Percentiles rank a stretch among this genome's conserved stretches.
phyloP scores from a whole-genome alignment of 92 coral and sea anemone genomes.

The Nematostella vectensis region DNA sequence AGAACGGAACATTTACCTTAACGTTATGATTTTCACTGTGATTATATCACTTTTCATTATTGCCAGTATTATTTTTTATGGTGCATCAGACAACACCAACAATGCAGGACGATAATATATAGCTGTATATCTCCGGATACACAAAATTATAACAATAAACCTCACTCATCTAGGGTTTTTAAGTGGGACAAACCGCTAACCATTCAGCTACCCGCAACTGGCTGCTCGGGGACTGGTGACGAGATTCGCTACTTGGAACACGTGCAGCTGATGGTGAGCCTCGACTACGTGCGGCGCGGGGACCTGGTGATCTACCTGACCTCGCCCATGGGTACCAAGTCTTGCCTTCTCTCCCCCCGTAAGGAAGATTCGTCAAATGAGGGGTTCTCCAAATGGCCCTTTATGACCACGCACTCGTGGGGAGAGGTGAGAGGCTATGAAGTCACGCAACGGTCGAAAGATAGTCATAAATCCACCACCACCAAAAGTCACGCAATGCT shows the following conservation, averaged over 20 bases:
- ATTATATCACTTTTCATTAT: too few relatives aligned
- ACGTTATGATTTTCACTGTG: too few relatives aligned
- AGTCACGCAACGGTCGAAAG: too few relatives aligned
- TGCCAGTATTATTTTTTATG: too few relatives aligned
- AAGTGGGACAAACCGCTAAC: conserved; percentile 61
- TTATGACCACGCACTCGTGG: conserved; percentile 99
- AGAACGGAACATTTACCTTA: too few relatives aligned
- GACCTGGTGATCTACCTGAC: conserved; percentile 85
- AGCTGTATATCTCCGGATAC: too few relatives aligned
- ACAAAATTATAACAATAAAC: too few relatives aligned
- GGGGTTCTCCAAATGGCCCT: conserved; percentile 99
- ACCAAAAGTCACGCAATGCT: too few relatives aligned
- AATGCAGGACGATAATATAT: too few relatives aligned
- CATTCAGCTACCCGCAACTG: conserved; percentile 88
- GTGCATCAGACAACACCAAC: too few relatives aligned
- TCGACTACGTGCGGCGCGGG: conserved; percentile 90
- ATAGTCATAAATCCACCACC: too few relatives aligned
- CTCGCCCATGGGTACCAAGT: conserved; percentile 99
- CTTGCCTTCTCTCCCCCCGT: conserved; percentile 83
- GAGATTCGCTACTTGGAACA: conserved; percentile 93
- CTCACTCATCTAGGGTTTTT: conserved; percentile 56
- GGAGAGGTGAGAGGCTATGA: conserved; percentile 57
- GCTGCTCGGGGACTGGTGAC: conserved; percentile 76
- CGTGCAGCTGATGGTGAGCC: conserved; percentile 82
- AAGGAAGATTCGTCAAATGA: conserved; percentile 95